These are phyloP conservation scores for Corbicula japonica DNA, from an alignment of 2,888 invertebrate species.

Conservation along the genomic window DNA sequence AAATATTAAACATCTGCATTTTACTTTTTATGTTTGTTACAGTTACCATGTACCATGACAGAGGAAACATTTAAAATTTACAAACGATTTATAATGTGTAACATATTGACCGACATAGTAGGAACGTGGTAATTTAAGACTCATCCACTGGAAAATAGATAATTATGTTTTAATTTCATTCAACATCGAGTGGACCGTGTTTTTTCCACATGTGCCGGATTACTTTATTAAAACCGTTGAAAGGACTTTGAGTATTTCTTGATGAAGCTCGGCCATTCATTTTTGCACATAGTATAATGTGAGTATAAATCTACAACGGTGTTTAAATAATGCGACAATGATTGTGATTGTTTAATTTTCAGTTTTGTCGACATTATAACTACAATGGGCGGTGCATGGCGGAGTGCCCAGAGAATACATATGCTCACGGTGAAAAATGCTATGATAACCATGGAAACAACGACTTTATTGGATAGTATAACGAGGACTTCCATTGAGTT, in stretches of 20 bases:
- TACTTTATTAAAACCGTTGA: neutral
- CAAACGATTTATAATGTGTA: neutral
- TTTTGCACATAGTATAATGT: neutral
- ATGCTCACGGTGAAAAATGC: too few relatives aligned
- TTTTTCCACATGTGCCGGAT: neutral
- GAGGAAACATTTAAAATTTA: too few relatives aligned
- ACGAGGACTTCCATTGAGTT: too few relatives aligned
- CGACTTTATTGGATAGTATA: too few relatives aligned
- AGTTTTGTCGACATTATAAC: constrained; percentile 24
- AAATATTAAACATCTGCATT: neutral
- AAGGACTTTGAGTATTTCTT: neutral
- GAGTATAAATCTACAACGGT: too few relatives aligned
- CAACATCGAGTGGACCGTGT: neutral
- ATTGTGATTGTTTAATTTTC: neutral
- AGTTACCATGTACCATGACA: neutral
- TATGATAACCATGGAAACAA: too few relatives aligned
- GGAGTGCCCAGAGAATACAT: constrained; percentile 8
- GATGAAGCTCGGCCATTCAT: neutral
- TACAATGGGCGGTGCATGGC: constrained; percentile 7
- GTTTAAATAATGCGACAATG: neutral
- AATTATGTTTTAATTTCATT: too few relatives aligned
- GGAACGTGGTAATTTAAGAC: neutral
- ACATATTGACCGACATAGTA: neutral
- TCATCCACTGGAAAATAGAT: too few relatives aligned
- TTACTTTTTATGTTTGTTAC: neutral